Evolutionary conservation across 1,140 invertebrate genomes (phyloP), one percentile per base, ranked within the genome.

Genomic region (Drosophila guanche): DNA sequence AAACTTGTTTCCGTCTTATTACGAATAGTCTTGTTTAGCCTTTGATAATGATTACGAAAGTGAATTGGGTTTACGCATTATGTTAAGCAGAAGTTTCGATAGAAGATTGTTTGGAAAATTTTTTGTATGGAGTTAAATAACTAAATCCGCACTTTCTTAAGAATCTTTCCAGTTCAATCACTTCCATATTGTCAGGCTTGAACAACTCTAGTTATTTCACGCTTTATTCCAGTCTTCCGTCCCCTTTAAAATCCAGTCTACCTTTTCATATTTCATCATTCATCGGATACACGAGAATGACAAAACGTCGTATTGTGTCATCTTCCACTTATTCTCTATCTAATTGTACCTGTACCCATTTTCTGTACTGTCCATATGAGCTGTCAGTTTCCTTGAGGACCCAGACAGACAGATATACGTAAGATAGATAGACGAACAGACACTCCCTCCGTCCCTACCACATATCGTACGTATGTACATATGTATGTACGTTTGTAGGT

Each of bases 301-400:
- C 43, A 43, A 52, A 52, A 52, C 29, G 23, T 37, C 12, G 41
- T 46, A 51, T 7, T 74, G 74, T 74, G 74, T 74, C 60, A 66
- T 66, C 29, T 43, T 48, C 52, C 70, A 75, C 33, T 75, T 76
- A 50, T 42, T 55, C 48, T 7, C 53, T 23, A 65, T 79, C 76
- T 84, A 84, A 84, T 84, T 84, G 61, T 69, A 78, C 60, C 67
- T 57, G 56, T 71, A 58, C 25, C 51, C 48, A 61, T 76, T 74
- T 59, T 65, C 58, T 55, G 25, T 40, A 54, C 33, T 37, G 65
- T 69, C 45, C 55, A 72, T 68, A 81, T 54, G n/a, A n/a, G 55
- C 71, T 67, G 56, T 52, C 79, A 66, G 59, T 52, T 79, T 72
- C 55, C 62, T 58, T 42, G n/a, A 25, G 2, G n/a, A 43, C 14